Percentiles rank a stretch among this genome's conserved stretches.
These are phyloP conservation scores for Phania funesta DNA, from an alignment of 2,888 invertebrate species.

Conservation along the genomic window DNA sequence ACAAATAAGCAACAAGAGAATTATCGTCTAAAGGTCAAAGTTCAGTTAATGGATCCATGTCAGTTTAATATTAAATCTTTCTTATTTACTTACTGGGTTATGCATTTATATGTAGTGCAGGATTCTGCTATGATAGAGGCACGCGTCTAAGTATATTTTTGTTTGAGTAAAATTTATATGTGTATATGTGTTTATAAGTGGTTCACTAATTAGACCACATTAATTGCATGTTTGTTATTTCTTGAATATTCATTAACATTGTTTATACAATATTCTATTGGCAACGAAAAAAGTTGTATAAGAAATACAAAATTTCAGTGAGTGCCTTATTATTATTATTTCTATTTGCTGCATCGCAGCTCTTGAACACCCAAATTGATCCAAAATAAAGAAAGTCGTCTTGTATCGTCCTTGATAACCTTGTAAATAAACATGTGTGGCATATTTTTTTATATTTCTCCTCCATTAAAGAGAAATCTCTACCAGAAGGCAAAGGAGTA, in stretches of 20 bases:
- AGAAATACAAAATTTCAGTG: background rate
- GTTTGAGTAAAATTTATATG: constrained; percentile 1
- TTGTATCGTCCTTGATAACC: no score
- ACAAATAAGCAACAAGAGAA: no score
- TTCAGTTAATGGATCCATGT: no score
- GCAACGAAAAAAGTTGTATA: background rate
- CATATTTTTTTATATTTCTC: no score
- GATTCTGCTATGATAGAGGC: constrained; percentile 1
- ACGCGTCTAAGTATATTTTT: background rate
- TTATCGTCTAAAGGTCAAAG: no score
- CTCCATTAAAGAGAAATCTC: no score
- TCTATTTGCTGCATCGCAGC: background rate
- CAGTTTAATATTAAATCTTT: no score
- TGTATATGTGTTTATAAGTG: background rate
- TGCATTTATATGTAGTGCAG: background rate
- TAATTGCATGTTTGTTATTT: constrained; percentile 44
- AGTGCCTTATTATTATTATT: no score
- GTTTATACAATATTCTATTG: constrained; percentile 26
- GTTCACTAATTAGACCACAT: constrained; percentile 54
- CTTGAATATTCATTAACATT: constrained; percentile 37
- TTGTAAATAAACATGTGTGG: no score
- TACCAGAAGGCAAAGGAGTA: no score
- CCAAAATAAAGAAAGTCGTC: no score
- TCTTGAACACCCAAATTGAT: no score
- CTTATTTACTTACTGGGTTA: constrained; percentile 13